Base-by-base conservation (phyloP, 2,797 vertebrate genomes). In the Microctenopoma steveboyesi region DNA sequence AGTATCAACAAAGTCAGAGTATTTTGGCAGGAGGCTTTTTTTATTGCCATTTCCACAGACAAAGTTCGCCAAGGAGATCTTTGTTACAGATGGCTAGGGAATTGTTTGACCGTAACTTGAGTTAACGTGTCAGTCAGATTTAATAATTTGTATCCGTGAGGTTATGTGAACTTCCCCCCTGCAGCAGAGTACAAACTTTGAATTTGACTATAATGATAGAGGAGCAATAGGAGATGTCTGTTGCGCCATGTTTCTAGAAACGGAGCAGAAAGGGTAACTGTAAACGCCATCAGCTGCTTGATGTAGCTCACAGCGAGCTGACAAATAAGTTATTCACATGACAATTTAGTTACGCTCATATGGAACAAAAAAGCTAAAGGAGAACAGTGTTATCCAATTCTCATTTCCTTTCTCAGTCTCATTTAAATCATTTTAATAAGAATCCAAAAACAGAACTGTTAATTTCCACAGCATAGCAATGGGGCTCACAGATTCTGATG, bases 51-150 rank as follows among this genome's bases (percentile, higher is more conserved):
- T 83, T 84, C 84, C 82, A 64, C 71, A 85, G 83, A 85, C 79
- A 76, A 78, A 72, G 74, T 79, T 78, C 82, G 81, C 91, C 86
- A 90, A 77, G 81, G 84, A 90, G 82, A 82, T 85, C 81, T 89
- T 88, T 86, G 89, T 89, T 85, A 66, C 83, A 81, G 74, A 81
- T 75, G 56, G 72, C 76, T 52, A 47, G 81, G 76, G 82, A 75
- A 75, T 72, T 79, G 78, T 72, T 83, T 76, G 78, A 72, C 78
- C 79, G 86, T 84, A 89, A 88, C 89, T 69, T 57, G 62, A 88
- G 89, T 78, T 79, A 85, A 81, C 81, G 61, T 86, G 89, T 84
- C 88, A 85, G 83, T 91, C 86, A 87, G 78, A 83, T 88, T 69
- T 72, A 78, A 85, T 90, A 76, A 91, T 90, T 86, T 87, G 78